These are phyloP conservation scores for Brachyhypopomus occidentalis DNA, from an alignment of 2,113 vertebrate species.

Conservation along the genomic window DNA sequence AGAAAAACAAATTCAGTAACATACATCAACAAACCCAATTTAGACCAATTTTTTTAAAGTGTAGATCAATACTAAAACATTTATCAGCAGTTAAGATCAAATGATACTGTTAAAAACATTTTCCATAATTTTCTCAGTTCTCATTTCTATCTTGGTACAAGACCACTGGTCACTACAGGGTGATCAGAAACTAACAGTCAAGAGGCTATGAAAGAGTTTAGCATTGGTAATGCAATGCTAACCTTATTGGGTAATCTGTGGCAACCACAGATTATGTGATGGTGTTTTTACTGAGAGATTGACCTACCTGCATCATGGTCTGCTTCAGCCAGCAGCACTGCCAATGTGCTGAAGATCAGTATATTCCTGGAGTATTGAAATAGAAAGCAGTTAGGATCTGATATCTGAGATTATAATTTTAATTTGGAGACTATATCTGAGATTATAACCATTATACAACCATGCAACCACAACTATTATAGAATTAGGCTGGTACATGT, in stretches of 20 bases:
- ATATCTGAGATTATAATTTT: neutral
- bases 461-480: no score
- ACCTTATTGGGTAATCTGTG: neutral
- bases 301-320: slow-evolving; percentile 63
- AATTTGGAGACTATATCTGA: neutral
- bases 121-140: no score
- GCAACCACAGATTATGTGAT: neutral
- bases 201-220: no score
- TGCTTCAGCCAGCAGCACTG: slow-evolving; percentile 63
- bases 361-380: slow-evolving; percentile 61
- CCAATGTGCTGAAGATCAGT: slow-evolving; percentile 65
- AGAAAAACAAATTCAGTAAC: neutral
- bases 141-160: no score
- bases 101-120: no score
- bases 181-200: no score
- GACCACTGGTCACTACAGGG: no score
- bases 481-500: no score
- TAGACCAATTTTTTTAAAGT: no score
- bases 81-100: no score
- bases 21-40: neutral
- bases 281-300: neutral
- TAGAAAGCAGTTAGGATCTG: neutral
- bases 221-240: neutral
- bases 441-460: neutral
- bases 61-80: no score